Evolutionary conservation across 2,113 vertebrate species (phyloP).

Genomic region (Coturnix japonica): DNA sequence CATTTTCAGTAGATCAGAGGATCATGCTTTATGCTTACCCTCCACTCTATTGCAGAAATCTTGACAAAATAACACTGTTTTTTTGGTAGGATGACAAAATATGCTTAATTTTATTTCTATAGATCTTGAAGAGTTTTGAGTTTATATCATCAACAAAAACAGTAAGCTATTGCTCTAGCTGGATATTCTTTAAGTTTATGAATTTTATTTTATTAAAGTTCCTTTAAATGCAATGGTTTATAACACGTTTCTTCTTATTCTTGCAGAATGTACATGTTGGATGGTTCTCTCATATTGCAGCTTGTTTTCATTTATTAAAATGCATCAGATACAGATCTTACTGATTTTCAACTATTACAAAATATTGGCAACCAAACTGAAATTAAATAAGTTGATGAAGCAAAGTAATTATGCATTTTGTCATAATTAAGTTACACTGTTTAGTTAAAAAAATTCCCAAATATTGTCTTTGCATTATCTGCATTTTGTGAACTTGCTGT

Average conservation of each 20-base stretch:
- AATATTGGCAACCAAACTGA: background rate
- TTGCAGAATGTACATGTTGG: background rate
- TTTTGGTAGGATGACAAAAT: background rate
- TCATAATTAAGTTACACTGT: slow-evolving; percentile 20
- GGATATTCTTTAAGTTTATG: background rate
- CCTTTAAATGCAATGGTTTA: background rate
- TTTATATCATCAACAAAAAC: background rate
- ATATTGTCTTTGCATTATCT: background rate
- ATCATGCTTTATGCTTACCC: background rate
- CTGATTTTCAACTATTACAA: background rate
- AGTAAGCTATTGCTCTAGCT: background rate
- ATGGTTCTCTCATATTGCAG: background rate
- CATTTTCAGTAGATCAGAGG: background rate
- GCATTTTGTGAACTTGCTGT: slow-evolving; percentile 27
- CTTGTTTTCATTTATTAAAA: background rate
- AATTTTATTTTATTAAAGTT: too few relatives aligned
- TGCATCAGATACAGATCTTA: background rate
- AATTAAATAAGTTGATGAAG: background rate
- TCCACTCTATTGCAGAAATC: background rate
- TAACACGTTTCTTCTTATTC: background rate
- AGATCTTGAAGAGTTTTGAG: background rate
- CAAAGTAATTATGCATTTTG: slow-evolving; percentile 1
- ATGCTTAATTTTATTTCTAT: background rate
- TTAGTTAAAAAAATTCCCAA: slow-evolving; percentile 13
- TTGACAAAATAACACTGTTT: background rate